Evolutionary conservation across 2,113 vertebrate species (phyloP).

Genomic region (Ameiurus melas): DNA sequence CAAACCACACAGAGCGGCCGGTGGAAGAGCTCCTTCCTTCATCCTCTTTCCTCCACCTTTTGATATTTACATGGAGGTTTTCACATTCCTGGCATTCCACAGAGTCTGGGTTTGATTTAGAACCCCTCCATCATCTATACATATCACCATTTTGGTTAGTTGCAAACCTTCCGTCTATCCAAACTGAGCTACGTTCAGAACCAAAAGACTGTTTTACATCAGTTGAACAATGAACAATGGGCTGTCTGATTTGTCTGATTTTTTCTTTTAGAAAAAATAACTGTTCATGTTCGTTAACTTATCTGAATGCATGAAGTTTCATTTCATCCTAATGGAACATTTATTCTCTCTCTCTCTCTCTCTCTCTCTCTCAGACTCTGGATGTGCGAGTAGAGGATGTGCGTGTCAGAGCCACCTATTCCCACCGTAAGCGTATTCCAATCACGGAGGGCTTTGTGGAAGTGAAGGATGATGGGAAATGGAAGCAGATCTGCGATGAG

Average conservation of each 20-base stretch:
- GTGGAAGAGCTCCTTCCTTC: neutral
- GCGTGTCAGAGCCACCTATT: slow-evolving; percentile 84
- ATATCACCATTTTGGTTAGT: slow-evolving; percentile 11
- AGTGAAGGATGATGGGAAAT: slow-evolving; percentile 84
- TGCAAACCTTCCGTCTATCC: slow-evolving; percentile 2
- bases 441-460: slow-evolving; percentile 93
- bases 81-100: slow-evolving; percentile 15
- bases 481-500: slow-evolving; percentile 90
- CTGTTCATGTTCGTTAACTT: neutral
- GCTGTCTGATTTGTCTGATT: neutral
- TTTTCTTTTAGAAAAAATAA: neutral
- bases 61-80: slow-evolving; percentile 36
- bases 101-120: slow-evolving; percentile 35
- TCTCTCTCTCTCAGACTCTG: slow-evolving; percentile 64
- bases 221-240: neutral
- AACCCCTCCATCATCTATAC: neutral
- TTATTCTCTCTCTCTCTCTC: neutral
- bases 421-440: slow-evolving; percentile 81
- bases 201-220: neutral
- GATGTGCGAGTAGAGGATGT: slow-evolving; percentile 92
- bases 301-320: neutral
- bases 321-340: neutral
- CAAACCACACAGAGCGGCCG: neutral
- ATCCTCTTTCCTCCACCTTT: slow-evolving; percentile 19
- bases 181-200: neutral